These are phyloP conservation scores for Anthoptus insignis DNA, from an alignment of 2,888 invertebrate genomes.

Conservation along the genomic window DNA sequence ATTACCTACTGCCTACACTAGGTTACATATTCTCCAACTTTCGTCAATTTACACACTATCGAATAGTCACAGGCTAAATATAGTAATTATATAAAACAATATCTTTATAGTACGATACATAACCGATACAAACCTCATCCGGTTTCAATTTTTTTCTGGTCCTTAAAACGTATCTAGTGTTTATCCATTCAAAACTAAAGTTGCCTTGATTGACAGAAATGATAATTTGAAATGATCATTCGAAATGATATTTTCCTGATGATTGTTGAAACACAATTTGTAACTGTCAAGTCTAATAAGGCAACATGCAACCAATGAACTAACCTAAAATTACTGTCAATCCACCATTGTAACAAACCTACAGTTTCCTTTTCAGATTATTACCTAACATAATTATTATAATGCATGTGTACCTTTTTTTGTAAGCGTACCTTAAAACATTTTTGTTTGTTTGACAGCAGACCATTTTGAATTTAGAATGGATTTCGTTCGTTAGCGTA, in stretches of 20 bases:
- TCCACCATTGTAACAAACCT: conserved; percentile 39
- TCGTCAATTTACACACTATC: no score
- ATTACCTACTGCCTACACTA: no score
- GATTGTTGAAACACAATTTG: conserved; percentile 24
- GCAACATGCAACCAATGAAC: conserved; percentile 51
- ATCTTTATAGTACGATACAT: no score
- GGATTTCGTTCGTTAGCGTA: not conserved
- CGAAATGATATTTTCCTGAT: conserved; percentile 48
- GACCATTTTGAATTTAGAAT: not conserved
- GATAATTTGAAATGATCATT: conserved; percentile 52
- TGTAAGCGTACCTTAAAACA: not conserved
- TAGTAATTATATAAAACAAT: no score
- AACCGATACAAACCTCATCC: no score
- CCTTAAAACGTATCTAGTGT: no score
- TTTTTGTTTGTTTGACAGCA: not conserved
- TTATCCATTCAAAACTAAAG: not conserved
- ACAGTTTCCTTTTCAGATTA: conserved; percentile 12
- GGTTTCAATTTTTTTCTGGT: no score
- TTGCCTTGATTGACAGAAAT: conserved; percentile 17
- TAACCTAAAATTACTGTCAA: conserved; percentile 71
- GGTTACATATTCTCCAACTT: no score
- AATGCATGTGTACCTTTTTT: not conserved
- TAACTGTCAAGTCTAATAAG: conserved; percentile 19
- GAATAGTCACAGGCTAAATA: no score
- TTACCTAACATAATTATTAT: conserved; percentile 37